These are phyloP conservation scores for Pantala flavescens DNA, from an alignment of 1,140 invertebrate genomes.

Conservation along the genomic window DNA sequence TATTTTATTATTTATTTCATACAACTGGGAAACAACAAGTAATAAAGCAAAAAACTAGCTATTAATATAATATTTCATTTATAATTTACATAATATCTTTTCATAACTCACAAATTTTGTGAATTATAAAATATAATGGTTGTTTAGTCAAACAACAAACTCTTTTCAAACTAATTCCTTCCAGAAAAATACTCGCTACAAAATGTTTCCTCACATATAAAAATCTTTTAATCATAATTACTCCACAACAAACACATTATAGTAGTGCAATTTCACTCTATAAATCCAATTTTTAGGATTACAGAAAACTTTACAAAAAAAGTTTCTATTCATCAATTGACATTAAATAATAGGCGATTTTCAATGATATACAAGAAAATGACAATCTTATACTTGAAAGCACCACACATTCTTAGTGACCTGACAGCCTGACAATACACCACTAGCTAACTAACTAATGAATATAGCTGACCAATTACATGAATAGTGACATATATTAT, in stretches of 20 bases:
- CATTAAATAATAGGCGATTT: neutral
- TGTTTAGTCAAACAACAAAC: constrained; percentile 10
- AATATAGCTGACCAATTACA: neutral
- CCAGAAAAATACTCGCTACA: constrained; percentile 5
- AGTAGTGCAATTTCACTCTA: constrained; percentile 2
- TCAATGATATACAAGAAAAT: neutral
- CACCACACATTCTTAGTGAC: neutral
- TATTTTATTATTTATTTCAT: neutral
- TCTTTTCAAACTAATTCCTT: constrained; percentile 2
- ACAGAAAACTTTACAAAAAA: neutral
- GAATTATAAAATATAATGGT: constrained; percentile 11
- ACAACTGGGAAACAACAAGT: neutral
- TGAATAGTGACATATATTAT: neutral
- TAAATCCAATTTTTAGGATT: neutral
- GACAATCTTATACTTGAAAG: constrained; percentile 3
- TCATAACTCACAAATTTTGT: constrained; percentile 10
- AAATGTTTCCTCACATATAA: constrained; percentile 10
- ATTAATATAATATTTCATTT: neutral
- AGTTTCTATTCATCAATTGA: neutral
- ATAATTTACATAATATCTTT: neutral
- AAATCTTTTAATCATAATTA: constrained; percentile 9
- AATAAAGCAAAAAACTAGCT: constrained; percentile 4
- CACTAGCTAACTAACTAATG: neutral
- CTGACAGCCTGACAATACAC: neutral
- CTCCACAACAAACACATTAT: constrained; percentile 3